phyloP scores from a whole-genome alignment of 2,113 vertebrate species.

The Turnix velox region DNA sequence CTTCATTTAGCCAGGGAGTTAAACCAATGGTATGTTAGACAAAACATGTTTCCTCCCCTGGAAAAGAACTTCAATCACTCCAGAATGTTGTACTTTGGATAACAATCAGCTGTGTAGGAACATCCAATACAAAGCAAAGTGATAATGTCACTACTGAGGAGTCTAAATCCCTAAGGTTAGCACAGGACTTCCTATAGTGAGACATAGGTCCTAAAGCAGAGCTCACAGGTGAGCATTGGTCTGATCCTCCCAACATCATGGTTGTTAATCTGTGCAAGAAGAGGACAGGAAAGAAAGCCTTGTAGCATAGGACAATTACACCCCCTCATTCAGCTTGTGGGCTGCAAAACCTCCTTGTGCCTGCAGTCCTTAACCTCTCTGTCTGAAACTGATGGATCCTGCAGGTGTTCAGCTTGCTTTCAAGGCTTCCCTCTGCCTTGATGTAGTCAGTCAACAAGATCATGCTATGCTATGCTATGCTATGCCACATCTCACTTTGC shows the following conservation, averaged over 20 bases:
- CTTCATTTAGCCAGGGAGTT: neutral
- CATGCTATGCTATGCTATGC: neutral
- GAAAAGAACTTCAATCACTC: neutral
- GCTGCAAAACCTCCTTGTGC: neutral
- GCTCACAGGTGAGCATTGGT: rapidly evolving
- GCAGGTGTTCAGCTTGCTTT: neutral
- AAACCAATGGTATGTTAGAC: neutral
- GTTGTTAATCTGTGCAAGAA: neutral
- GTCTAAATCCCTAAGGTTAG: neutral
- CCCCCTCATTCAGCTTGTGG: neutral
- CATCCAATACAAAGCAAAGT: neutral
- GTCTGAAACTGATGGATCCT: too few relatives aligned
- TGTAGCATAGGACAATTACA: neutral
- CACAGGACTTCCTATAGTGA: neutral
- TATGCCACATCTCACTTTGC: neutral
- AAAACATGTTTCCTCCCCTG: neutral
- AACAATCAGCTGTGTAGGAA: neutral
- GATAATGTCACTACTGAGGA: neutral
- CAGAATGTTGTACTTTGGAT: neutral
- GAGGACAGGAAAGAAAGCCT: neutral
- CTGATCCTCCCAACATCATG: neutral
- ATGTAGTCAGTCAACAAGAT: neutral
- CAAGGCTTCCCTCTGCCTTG: neutral
- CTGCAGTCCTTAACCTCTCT: neutral
- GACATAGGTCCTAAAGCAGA: neutral